A percentile compares a stretch with the other conserved stretches of the same genome.
These are phyloP conservation scores for Drosophila pectinifera DNA, from an alignment of 1,140 invertebrate species.

Conservation along the genomic window DNA sequence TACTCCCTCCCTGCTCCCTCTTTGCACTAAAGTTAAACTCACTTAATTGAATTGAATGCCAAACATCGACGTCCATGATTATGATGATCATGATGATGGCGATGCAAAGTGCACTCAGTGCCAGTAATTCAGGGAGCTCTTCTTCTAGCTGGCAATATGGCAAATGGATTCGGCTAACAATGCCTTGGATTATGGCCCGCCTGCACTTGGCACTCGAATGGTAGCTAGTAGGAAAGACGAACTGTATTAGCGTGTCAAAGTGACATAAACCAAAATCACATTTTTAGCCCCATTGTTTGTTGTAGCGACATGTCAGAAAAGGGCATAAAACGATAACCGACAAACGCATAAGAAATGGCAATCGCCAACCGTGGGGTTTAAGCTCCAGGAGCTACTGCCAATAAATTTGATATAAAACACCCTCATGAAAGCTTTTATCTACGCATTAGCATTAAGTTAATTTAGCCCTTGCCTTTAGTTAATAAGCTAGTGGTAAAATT, in stretches of 20 bases:
- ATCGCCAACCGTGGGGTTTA: background rate
- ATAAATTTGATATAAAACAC: background rate
- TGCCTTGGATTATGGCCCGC: constrained; percentile 59
- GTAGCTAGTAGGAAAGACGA: background rate
- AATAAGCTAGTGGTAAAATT: background rate
- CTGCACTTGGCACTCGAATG: constrained; percentile 17
- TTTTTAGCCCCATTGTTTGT: constrained; percentile 62
- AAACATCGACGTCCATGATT: constrained; percentile 39
- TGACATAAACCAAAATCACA: constrained; percentile 79
- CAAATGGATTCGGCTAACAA: constrained; percentile 57
- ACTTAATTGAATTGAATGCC: constrained; percentile 80
- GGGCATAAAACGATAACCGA: constrained; percentile 59
- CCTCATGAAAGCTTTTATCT: constrained; percentile 2
- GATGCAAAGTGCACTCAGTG: constrained; percentile 64
- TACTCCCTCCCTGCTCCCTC: background rate
- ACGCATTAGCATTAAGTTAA: constrained; percentile 24
- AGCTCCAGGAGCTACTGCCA: background rate
- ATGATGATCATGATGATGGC: background rate
- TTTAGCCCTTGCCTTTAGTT: background rate
- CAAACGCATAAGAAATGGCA: constrained; percentile 54
- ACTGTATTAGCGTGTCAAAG: constrained; percentile 72
- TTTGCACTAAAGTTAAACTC: constrained; percentile 45
- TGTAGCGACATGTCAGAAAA: constrained; percentile 60
- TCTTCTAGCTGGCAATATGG: constrained; percentile 41
- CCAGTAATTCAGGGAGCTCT: constrained; percentile 24